phyloP scores from a whole-genome alignment of 2,888 invertebrate species.

The Acleris laterana region DNA sequence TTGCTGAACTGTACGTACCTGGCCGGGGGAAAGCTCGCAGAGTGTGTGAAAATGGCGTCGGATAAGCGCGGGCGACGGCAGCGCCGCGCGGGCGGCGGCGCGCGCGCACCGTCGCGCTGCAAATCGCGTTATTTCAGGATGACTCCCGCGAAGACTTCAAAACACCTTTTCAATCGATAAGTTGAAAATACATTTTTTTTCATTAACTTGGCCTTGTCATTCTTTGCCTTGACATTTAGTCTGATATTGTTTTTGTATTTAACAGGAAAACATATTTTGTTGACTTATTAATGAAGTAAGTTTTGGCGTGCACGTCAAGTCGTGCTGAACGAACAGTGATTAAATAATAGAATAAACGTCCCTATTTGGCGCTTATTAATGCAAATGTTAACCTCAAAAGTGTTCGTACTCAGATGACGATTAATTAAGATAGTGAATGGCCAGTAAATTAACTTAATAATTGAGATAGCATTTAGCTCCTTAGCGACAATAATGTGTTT shows the following conservation, averaged over 20 bases:
- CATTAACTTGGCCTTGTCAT: slow-evolving; percentile 6
- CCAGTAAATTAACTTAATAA: not conserved
- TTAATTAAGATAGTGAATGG: not conserved
- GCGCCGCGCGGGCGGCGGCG: slow-evolving; percentile 75
- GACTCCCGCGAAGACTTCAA: slow-evolving; percentile 82
- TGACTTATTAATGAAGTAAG: too few relatives aligned
- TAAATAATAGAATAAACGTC: not conserved
- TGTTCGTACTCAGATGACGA: not conserved
- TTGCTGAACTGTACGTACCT: slow-evolving; percentile 65
- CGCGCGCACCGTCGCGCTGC: slow-evolving; percentile 64
- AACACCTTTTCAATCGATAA: slow-evolving; percentile 60
- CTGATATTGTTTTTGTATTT: not conserved
- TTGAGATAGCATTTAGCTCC: too few relatives aligned
- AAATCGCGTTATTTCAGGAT: slow-evolving; percentile 83
- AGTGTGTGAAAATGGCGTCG: slow-evolving; percentile 82
- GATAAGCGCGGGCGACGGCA: slow-evolving; percentile 64
- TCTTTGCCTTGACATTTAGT: slow-evolving; percentile 26
- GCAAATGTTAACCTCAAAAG: slow-evolving; percentile 10
- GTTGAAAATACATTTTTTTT: slow-evolving; percentile 37
- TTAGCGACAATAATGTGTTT: too few relatives aligned
- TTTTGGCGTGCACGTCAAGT: too few relatives aligned
- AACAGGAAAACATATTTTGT: not conserved
- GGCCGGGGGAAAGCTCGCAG: slow-evolving; percentile 78
- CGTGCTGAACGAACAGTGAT: too few relatives aligned
- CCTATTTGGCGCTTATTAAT: not conserved